These are phyloP conservation scores for Callipepla squamata DNA, from an alignment of 2,113 vertebrate genomes.

Conservation along the genomic window DNA sequence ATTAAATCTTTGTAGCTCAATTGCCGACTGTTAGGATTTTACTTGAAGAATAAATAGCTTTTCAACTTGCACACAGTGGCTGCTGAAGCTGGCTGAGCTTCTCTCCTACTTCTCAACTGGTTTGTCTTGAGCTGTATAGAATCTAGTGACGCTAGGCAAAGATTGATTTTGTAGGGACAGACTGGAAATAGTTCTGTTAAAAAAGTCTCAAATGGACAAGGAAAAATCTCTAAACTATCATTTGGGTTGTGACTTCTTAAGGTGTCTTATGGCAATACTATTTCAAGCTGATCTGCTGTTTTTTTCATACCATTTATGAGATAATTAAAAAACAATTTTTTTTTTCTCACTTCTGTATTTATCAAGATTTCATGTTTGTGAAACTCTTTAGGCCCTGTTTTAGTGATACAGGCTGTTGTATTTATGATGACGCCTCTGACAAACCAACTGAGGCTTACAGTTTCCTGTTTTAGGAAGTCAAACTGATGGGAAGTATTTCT, in stretches of 20 bases:
- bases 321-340: neutral
- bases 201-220: neutral
- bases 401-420: conserved; percentile 35
- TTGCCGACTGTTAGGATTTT: conserved; percentile 46
- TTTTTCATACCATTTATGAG: conserved; percentile 33
- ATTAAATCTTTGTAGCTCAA: conserved; percentile 33
- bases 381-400: conserved; percentile 15
- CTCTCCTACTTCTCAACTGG: neutral
- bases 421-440: conserved; percentile 40
- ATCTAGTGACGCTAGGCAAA: conserved; percentile 3
- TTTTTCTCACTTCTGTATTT: neutral
- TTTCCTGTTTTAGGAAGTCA: neutral
- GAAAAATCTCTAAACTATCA: conserved; percentile 40
- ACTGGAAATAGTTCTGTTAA: neutral
- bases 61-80: neutral
- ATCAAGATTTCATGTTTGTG: conserved; percentile 13
- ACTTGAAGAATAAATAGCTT: conserved; percentile 30
- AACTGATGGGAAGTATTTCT: neutral
- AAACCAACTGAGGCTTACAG: neutral
- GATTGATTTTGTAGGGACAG: conserved; percentile 17
- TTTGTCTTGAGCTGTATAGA: conserved; percentile 26
- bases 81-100: conserved; percentile 12
- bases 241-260: conserved; percentile 36
- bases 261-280: conserved; percentile 25
- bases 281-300: conserved; percentile 52